phyloP scores from a whole-genome alignment of 2,797 vertebrate species.

The Bryconaethiops microstoma region DNA sequence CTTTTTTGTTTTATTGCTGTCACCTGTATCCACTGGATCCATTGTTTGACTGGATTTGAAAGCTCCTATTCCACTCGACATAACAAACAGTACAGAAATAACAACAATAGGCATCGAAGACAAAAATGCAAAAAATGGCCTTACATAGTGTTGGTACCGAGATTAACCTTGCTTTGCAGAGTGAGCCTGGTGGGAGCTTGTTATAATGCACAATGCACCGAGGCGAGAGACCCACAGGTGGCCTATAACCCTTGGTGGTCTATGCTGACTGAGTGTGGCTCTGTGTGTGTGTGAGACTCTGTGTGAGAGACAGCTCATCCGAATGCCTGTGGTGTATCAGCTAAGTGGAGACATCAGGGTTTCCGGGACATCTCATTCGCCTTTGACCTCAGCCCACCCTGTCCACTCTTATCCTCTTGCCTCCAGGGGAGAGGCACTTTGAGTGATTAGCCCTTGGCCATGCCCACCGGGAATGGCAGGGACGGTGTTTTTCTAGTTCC shows the following conservation, averaged over 20 bases:
- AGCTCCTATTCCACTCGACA: not conserved
- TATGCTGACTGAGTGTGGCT: constrained; percentile 35
- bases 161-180: constrained; percentile 88
- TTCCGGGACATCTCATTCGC: constrained; percentile 26
- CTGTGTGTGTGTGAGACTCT: not conserved
- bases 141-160: constrained; percentile 80
- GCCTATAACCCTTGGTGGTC: constrained; percentile 62
- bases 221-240: constrained; percentile 60
- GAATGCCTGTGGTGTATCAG: constrained; percentile 7
- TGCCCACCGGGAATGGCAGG: not conserved
- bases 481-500: constrained; percentile 2
- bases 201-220: constrained; percentile 85
- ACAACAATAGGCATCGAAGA: not conserved
- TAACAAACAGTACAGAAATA: not conserved
- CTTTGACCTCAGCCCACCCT: constrained; percentile 16
- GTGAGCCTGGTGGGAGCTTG: constrained; percentile 77
- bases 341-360: constrained; percentile 39
- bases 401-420: not conserved
- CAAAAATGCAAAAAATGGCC: not conserved
- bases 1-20: too few relatives aligned
- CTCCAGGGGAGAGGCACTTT: constrained; percentile 19
- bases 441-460: not conserved
- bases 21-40: too few relatives aligned
- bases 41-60: too few relatives aligned
- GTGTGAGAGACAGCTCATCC: constrained; percentile 41